These are phyloP conservation scores for Lanistes nyassanus DNA, from an alignment of 1,140 invertebrate species.

Conservation along the genomic window DNA sequence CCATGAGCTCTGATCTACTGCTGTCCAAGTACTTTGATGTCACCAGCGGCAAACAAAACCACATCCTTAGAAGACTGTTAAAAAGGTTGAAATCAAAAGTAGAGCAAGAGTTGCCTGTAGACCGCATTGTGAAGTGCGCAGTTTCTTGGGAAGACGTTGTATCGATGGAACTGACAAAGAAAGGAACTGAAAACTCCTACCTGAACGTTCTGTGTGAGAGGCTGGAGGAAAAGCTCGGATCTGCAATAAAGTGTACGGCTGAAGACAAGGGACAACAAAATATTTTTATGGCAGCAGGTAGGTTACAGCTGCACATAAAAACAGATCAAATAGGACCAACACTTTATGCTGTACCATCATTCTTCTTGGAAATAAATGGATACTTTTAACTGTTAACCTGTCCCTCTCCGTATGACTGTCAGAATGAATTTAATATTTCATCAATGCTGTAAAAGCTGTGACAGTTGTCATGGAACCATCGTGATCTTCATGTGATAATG, in stretches of 20 bases:
- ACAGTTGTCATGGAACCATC: too few relatives aligned
- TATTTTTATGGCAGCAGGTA: conserved; percentile 6
- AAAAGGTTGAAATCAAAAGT: neutral
- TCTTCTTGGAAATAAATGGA: too few relatives aligned
- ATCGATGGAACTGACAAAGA: neutral
- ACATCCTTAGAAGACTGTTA: neutral
- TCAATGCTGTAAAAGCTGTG: too few relatives aligned
- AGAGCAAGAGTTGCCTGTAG: neutral
- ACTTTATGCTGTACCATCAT: too few relatives aligned
- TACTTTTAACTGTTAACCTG: too few relatives aligned
- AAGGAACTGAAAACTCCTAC: neutral
- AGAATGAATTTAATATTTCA: too few relatives aligned
- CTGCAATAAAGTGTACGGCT: neutral
- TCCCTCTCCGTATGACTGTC: too few relatives aligned
- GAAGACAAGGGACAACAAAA: neutral
- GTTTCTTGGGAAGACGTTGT: too few relatives aligned
- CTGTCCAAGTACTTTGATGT: conserved; percentile 3
- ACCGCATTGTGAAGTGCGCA: neutral
- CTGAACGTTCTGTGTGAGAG: neutral
- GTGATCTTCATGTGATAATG: too few relatives aligned
- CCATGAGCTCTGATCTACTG: too few relatives aligned
- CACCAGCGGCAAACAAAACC: neutral
- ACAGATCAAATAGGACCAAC: too few relatives aligned
- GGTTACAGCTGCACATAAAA: neutral
- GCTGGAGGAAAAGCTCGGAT: neutral